Conservation (phyloP, 1,140 invertebrate genomes). For the Trichonephila clavipes region DNA sequence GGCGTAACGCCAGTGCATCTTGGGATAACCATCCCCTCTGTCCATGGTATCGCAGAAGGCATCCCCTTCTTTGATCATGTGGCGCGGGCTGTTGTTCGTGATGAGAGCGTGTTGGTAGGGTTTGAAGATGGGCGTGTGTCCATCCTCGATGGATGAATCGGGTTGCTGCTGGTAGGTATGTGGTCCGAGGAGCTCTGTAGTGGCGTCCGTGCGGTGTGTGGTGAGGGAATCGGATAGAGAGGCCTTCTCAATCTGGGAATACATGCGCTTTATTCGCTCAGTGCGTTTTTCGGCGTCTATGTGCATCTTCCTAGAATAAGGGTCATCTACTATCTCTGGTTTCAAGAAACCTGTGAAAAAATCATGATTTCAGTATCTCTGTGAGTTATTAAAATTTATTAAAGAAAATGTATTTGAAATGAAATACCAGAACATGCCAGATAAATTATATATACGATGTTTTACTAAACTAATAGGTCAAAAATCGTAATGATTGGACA, state of each 20-base stretch:
- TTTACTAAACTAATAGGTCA: too few species aligned
- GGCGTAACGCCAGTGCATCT: conserved; percentile 75
- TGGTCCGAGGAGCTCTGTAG: background rate
- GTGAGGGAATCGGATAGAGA: conserved; percentile 61
- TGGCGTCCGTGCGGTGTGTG: background rate
- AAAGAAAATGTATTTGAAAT: too few species aligned
- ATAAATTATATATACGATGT: too few species aligned
- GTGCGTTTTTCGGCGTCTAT: conserved; percentile 71
- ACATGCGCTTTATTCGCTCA: conserved; percentile 73
- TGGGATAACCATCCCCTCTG: conserved; percentile 61
- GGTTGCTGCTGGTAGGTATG: conserved; percentile 15
- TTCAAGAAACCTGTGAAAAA: conserved; percentile 65
- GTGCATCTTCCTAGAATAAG: conserved; percentile 74
- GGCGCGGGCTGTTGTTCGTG: background rate
- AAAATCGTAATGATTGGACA: too few species aligned
- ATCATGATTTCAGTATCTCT: too few species aligned
- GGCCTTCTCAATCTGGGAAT: conserved; percentile 72
- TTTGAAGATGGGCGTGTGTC: conserved; percentile 63
- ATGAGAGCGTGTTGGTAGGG: conserved; percentile 66
- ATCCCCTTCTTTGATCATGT: conserved; percentile 23
- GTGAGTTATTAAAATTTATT: too few species aligned
- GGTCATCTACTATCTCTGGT: conserved; percentile 72
- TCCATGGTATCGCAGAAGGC: conserved; percentile 59
- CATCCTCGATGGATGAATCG: conserved; percentile 37
- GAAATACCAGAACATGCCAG: too few species aligned